These are phyloP conservation scores for Anarhynchus alexandrinus DNA, from an alignment of 2,113 vertebrate species.

Conservation along the genomic window DNA sequence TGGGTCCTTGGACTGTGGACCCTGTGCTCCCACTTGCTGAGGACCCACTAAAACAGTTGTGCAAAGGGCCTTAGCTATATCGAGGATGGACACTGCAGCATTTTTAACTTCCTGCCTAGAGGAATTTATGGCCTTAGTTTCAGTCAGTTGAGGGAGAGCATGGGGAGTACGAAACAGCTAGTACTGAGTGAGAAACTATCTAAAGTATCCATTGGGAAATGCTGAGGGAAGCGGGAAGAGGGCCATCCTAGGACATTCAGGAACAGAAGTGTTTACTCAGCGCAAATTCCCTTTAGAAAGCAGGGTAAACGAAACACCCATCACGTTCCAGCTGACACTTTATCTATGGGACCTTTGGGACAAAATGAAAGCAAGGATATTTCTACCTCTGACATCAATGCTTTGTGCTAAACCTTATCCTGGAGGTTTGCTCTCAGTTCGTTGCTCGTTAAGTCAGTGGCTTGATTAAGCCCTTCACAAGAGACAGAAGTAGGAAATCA, in stretches of 20 bases:
- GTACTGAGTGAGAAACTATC: background rate
- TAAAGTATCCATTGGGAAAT: background rate
- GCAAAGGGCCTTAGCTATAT: background rate
- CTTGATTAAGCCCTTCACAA: background rate
- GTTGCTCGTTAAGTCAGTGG: background rate
- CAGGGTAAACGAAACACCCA: rapidly evolving
- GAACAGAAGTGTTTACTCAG: background rate
- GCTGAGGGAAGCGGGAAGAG: background rate
- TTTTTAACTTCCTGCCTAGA: background rate
- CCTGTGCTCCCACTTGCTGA: background rate
- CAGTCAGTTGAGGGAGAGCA: background rate
- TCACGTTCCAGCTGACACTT: background rate
- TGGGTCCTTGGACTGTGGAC: background rate
- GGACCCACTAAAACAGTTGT: background rate
- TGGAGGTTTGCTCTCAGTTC: background rate
- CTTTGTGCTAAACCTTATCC: background rate
- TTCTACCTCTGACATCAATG: background rate
- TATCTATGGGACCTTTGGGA: background rate
- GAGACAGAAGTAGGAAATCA: background rate
- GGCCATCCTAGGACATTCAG: background rate
- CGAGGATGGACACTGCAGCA: rapidly evolving
- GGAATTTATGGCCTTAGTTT: background rate
- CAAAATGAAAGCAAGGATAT: background rate
- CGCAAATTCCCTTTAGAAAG: background rate
- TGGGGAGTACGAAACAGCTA: background rate